Conservation (phyloP, 2,113 vertebrate species). For the Periophthalmodon schlosseri region DNA sequence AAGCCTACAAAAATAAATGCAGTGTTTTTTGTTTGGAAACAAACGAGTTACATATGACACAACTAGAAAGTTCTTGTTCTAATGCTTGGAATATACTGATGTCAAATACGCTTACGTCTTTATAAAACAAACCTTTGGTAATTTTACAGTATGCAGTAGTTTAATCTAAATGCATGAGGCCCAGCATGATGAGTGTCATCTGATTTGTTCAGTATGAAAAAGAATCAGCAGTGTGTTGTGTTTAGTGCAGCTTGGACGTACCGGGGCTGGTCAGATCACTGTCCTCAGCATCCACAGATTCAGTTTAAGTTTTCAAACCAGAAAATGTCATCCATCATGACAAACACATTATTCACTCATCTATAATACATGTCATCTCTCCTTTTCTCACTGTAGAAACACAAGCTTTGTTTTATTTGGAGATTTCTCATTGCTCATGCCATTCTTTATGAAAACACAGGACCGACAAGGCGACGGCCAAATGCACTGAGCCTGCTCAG, state of each 20-base stretch:
- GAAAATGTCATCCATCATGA: constrained; percentile 75
- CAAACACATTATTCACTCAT: constrained; percentile 87
- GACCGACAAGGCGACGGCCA: constrained; percentile 82
- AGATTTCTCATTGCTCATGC: constrained; percentile 84
- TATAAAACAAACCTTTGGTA: background rate
- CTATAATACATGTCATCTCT: constrained; percentile 85
- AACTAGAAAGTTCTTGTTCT: background rate
- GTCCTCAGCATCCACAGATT: constrained; percentile 44
- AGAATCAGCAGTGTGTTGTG: background rate
- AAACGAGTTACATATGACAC: background rate
- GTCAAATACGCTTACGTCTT: background rate
- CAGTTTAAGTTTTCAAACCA: constrained; percentile 73
- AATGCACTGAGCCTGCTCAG: constrained; percentile 86
- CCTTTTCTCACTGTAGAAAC: constrained; percentile 65
- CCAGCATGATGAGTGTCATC: constrained; percentile 10
- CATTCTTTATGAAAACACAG: constrained; percentile 87
- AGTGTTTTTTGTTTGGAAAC: too few species aligned
- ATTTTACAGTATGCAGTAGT: background rate
- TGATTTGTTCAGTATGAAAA: constrained; percentile 9
- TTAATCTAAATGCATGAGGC: constrained; percentile 1
- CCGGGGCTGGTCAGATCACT: constrained; percentile 41
- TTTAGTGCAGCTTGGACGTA: constrained; percentile 26
- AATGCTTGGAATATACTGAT: background rate
- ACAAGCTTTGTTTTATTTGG: constrained; percentile 85
- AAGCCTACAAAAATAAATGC: background rate